Evolutionary conservation across 2,113 vertebrate genomes (phyloP).

Genomic region (Prunella fulvescens): DNA sequence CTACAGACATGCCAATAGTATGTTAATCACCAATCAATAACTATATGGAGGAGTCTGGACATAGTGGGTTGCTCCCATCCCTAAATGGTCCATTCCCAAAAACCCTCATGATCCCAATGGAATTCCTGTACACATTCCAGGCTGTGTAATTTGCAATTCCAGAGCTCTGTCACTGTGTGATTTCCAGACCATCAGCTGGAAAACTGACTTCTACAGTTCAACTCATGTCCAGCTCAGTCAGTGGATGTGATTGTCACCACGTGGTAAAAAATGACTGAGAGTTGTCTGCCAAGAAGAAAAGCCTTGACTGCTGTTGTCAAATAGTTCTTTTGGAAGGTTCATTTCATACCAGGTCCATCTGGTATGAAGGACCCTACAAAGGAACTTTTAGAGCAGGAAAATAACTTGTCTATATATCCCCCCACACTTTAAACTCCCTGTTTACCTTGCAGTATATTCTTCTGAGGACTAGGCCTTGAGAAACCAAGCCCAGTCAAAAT

Average conservation of each 20-base stretch:
- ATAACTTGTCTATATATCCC: background rate
- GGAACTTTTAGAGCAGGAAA: background rate
- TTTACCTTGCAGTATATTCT: background rate
- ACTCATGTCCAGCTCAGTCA: background rate
- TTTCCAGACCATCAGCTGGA: background rate
- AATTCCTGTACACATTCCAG: background rate
- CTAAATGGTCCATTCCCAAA: background rate
- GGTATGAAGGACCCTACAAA: too few relatives aligned
- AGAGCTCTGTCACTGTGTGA: background rate
- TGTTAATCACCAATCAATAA: background rate
- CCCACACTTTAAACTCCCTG: background rate
- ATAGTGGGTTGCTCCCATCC: background rate
- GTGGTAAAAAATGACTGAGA: background rate
- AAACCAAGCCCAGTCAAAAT: background rate
- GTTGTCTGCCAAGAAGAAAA: background rate
- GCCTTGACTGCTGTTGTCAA: background rate
- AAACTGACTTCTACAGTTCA: background rate
- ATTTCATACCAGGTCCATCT: background rate
- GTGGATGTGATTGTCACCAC: background rate
- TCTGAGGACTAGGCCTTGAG: background rate
- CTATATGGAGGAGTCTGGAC: background rate
- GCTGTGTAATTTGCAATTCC: background rate
- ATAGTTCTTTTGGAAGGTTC: background rate
- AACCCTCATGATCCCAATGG: background rate
- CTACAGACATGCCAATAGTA: background rate